A percentile compares a stretch with the other conserved stretches of the same genome.
Evolutionary conservation across 2,113 vertebrate species (phyloP).

Genomic region (Antechinus stuartii): DNA sequence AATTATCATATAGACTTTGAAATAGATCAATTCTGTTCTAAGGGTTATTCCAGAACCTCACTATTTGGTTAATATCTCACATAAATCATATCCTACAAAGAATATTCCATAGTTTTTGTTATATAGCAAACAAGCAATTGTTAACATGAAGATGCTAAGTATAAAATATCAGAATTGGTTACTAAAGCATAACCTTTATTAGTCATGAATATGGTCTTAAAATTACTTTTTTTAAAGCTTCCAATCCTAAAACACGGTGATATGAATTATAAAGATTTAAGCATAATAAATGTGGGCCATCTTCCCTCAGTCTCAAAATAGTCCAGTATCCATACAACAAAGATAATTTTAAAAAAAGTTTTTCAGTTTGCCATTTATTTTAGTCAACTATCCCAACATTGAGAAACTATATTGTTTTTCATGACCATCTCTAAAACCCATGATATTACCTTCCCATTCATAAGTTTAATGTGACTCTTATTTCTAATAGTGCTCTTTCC

Average conservation of each 20-base stretch:
- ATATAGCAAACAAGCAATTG: constrained; percentile 47
- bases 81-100: constrained; percentile 37
- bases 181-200: constrained; percentile 46
- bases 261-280: constrained; percentile 42
- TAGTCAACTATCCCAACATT: constrained; percentile 43
- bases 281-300: constrained; percentile 14
- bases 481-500: constrained; percentile 40
- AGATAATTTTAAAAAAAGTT: constrained; percentile 39
- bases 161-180: constrained; percentile 28
- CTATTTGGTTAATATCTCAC: constrained; percentile 44
- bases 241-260: constrained; percentile 3
- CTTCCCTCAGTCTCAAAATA: constrained; percentile 3
- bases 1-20: constrained; percentile 52
- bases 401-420: background rate
- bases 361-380: constrained; percentile 22
- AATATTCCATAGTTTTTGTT: constrained; percentile 61
- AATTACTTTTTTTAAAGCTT: constrained; percentile 48
- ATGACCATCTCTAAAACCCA: constrained; percentile 21
- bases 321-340: background rate
- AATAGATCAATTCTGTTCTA: constrained; percentile 60
- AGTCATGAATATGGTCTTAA: constrained; percentile 52
- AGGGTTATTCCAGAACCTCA: constrained; percentile 19
- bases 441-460: constrained; percentile 13
- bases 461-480: constrained; percentile 35
- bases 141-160: constrained; percentile 24